These are phyloP conservation scores for Callorhinus ursinus DNA, from an alignment of 2,113 vertebrate species.

Conservation along the genomic window DNA sequence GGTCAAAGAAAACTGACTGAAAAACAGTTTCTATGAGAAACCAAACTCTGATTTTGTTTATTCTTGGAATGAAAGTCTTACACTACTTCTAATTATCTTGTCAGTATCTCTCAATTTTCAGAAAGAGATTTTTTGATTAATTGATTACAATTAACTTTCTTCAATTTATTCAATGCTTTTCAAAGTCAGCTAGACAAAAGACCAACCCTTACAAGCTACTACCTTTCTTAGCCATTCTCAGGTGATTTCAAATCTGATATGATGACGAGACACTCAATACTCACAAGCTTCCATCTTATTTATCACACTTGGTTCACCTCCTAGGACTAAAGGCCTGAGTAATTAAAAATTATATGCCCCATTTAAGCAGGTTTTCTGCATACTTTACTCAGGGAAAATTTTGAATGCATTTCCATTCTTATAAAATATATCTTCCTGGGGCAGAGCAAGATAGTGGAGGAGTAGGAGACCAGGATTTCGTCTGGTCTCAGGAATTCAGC, in stretches of 20 bases:
- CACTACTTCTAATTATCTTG: neutral
- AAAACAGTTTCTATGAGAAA: constrained; percentile 9
- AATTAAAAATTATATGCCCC: constrained; percentile 89
- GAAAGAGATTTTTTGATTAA: constrained; percentile 42
- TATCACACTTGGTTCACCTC: constrained; percentile 88
- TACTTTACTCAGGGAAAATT: constrained; percentile 84
- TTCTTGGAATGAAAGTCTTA: neutral
- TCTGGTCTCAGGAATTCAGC: no score
- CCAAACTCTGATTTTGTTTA: neutral
- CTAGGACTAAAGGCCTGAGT: constrained; percentile 86
- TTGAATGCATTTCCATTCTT: constrained; percentile 80
- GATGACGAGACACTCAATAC: constrained; percentile 77
- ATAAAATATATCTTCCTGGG: constrained; percentile 56
- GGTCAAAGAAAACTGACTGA: neutral
- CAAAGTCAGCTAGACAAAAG: constrained; percentile 54
- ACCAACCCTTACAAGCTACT: constrained; percentile 65
- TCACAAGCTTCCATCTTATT: constrained; percentile 81
- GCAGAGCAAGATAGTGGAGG: no score
- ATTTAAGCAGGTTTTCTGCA: constrained; percentile 88
- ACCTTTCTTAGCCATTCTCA: constrained; percentile 73
- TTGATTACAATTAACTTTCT: constrained; percentile 68
- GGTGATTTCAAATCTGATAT: constrained; percentile 77
- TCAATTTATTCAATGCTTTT: constrained; percentile 70
- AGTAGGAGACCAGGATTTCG: no score
- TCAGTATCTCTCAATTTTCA: neutral